Percentiles rank a stretch among this genome's conserved stretches.
Evolutionary conservation across 2,797 vertebrate genomes (phyloP).

Genomic region (Alectoris magna): DNA sequence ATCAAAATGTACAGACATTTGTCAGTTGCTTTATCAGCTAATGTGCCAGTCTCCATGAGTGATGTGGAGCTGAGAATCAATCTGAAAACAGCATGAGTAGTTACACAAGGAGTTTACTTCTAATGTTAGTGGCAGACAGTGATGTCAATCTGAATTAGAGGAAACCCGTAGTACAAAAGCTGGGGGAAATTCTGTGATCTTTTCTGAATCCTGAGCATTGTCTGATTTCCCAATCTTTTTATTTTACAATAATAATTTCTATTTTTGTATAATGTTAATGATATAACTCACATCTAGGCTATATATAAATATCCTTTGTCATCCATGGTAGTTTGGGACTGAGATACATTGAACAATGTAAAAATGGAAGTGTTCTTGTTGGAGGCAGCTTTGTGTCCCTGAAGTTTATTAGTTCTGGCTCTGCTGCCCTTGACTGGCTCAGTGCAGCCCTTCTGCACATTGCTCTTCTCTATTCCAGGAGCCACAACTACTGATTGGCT

Average conservation of each 20-base stretch:
- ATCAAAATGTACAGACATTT: constrained; percentile 48
- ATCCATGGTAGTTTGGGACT: background rate
- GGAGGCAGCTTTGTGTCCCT: background rate
- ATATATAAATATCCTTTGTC: background rate
- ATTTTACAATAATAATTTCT: background rate
- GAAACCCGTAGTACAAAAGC: background rate
- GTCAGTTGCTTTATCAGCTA: constrained; percentile 63
- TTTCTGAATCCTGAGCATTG: background rate
- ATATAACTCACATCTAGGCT: background rate
- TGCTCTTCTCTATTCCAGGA: background rate
- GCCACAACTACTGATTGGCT: background rate
- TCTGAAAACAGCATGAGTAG: constrained; percentile 30
- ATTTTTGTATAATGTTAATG: background rate
- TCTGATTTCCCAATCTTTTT: background rate
- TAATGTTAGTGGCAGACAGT: constrained; percentile 12
- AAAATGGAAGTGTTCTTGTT: background rate
- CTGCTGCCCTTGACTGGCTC: background rate
- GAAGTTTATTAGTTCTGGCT: background rate
- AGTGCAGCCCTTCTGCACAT: background rate
- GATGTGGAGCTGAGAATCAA: constrained; percentile 37
- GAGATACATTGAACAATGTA: background rate
- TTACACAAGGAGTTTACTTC: constrained; percentile 34
- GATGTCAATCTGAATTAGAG: constrained; percentile 5
- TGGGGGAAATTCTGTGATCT: background rate
- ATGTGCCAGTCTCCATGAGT: constrained; percentile 30